These are phyloP conservation scores for Aphelinus certus DNA, from an alignment of 1,140 invertebrate genomes.

Conservation along the genomic window DNA sequence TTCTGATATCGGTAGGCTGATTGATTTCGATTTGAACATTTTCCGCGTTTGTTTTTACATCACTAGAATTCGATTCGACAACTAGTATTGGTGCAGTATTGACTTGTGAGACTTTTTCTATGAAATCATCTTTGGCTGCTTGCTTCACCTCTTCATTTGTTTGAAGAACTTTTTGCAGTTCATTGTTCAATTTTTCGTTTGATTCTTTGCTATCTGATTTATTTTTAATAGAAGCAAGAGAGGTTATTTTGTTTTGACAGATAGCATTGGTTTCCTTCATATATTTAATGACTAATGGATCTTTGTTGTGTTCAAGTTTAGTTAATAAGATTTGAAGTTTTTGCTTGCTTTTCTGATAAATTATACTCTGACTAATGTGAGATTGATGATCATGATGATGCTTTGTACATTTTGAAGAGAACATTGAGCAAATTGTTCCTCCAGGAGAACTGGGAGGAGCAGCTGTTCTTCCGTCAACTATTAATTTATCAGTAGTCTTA, in stretches of 20 bases:
- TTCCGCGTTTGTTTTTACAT: background rate
- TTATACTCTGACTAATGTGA: background rate
- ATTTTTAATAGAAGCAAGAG: background rate
- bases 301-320: conserved; percentile 26
- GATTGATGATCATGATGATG: conserved; percentile 9
- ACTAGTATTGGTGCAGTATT: background rate
- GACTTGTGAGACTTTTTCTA: too few relatives aligned
- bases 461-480: background rate
- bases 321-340: conserved; percentile 4
- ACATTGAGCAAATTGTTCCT: conserved; percentile 28
- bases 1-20: background rate
- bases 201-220: background rate
- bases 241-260: conserved; percentile 3
- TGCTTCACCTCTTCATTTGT: background rate
- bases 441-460: background rate
- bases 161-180: background rate
- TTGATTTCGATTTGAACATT: background rate
- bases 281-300: conserved; percentile 18
- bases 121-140: conserved; percentile 11
- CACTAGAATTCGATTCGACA: background rate
- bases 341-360: background rate
- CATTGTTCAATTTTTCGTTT: background rate
- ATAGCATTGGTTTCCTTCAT: too few relatives aligned
- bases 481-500: too few relatives aligned
- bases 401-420: conserved; percentile 31